Base-by-base conservation (phyloP, 2,113 vertebrate species). In the Macquaria ambigua region DNA sequence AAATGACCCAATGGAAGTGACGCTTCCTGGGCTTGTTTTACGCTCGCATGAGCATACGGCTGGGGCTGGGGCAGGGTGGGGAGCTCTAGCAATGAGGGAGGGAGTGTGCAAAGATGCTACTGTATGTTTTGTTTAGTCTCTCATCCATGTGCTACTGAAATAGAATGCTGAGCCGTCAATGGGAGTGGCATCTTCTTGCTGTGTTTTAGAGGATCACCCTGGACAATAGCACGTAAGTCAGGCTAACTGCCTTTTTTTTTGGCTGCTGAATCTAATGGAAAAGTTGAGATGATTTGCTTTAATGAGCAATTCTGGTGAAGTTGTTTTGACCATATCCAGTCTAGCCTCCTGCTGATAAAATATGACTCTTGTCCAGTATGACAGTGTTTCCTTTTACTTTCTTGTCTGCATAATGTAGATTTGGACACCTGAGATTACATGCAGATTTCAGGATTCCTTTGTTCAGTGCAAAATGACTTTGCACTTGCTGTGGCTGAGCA, bases 1-100 rank as follows among this genome's bases (percentile, higher is more conserved):
- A 90, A 93, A 93, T 92, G 89, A 87, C 92, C 93, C 89, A 80
- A 82, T 93, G 91, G 90, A 94, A 93, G 91, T 91, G 90, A 89
- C 85, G 91, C 84, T 93, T 93, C 91, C 91, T 92, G 87, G 90
- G 83, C 79, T 84, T 78, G 90, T 90, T 93, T 93, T 88, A 91
- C 87, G 92, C 93, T 87, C 16, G 73, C 78, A 53, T 93, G 94
- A 94, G 85, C 93, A 89, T 81, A 85, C 69, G 82, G 88, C 84
- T 87, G 86, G 85, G 92, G 70, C 39, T 77, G 86, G 16, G 77
- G 67, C 73, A 69, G 89, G 88, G 86, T 86, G 90, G 87, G 78
- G 89, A 83, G 77, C 74, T 84, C 73, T 10, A n/a, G 66, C 77
- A 84, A 73, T 53, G 82, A 87, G 89, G 82, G 85, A 82, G 91